Evolutionary conservation across 2,888 invertebrate genomes (phyloP), one percentile per base, ranked within the genome.

Genomic region (Salticus scenicus): DNA sequence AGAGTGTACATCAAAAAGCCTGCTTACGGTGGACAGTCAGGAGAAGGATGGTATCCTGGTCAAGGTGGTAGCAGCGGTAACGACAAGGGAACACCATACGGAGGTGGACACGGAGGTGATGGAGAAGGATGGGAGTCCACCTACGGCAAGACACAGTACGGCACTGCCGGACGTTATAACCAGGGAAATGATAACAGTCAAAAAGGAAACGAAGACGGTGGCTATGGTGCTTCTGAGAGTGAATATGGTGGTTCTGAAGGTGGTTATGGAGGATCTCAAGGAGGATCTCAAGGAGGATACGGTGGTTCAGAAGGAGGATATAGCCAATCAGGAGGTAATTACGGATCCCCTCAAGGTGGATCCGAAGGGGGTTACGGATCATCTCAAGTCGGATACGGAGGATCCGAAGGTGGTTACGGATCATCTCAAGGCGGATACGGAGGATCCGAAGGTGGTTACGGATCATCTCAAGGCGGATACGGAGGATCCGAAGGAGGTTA

Each of bases 1-100:
- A 89, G 89, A 64, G 82, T 86, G 20, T 89, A 89, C 73, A 89
- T 89, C 67, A 89, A 89, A 78, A 89, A 89, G 51, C 79, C 72
- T 8, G 63, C 79, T 17, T 85, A 78, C 31, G 87, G 87, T 27
- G 87, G 87, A 27, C 82, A 81, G 14, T 42, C 81, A 17, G 86
- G 81, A 24, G 81, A 81, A 51, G 86, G 86, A 20, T 78, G 80
- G 42, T 70, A 70, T 20, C 63, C 74, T 33, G 74, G 37, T 17
- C 14, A 20, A 17, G 27, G 27, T 8, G 71, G 79, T 8, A 31
- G 47, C 12, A 31, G 79, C 14, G 87, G 81, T 14, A 75, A 73
- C 28, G 72, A 76, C 20, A 81, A 81, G 57, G 84, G 84, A 7
- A 71, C 71, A n/a, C 76, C 76, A 8, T 75, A 75, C 27, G 85